Base-by-base conservation (phyloP, 2,888 invertebrate genomes). In the Thymelicus sylvestris region DNA sequence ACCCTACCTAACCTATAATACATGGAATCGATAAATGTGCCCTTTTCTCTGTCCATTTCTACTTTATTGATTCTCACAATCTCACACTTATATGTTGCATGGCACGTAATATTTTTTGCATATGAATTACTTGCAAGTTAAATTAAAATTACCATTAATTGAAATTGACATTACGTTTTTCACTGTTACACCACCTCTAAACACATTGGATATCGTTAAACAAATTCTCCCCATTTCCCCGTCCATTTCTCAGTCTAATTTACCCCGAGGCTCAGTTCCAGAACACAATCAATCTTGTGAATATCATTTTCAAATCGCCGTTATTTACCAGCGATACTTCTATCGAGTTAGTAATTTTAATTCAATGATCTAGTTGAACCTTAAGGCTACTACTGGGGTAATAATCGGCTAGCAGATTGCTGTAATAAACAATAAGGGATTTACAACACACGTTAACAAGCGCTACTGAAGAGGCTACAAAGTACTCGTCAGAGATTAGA, bases 401-500 rank as follows among this genome's bases (percentile, higher is more conserved):
- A 69, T 69, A 59, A 69, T 64, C 69, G 69, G 69, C 59, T 69
- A 62, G 69, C 7, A 55, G 69, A 63, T 64, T 69, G 50, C 64
- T 5, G 64, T 55, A 64, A 69, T 69, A 69, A 69, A 69, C 69
- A 69, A 69, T 67, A 63, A 68, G 31, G 57, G 38, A 47, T 57
- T 64, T 64, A 64, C 64, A 64, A 59, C 69, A 69, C 57, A 64
- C 57, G 47, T 48, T 59, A 64, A 64, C 69, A 69, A 63, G 62
- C 52, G 68, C 68, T 69, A 48, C 69, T 64, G 69, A 47, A 64
- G 69, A 64, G 24, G 48, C 57, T 12, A 1, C 44, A 44, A 12
- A 8, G 13, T 24, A 24, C 48, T 50, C 65, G n/a, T 7, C 47
- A 50, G 19, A 59, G 69, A 69, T 69, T 64, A 69, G 59, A 44